A percentile compares a stretch with the other conserved stretches of the same genome.
These are phyloP conservation scores for Rhizoglyphus robini DNA, from an alignment of 1,140 invertebrate species.

Conservation along the genomic window DNA sequence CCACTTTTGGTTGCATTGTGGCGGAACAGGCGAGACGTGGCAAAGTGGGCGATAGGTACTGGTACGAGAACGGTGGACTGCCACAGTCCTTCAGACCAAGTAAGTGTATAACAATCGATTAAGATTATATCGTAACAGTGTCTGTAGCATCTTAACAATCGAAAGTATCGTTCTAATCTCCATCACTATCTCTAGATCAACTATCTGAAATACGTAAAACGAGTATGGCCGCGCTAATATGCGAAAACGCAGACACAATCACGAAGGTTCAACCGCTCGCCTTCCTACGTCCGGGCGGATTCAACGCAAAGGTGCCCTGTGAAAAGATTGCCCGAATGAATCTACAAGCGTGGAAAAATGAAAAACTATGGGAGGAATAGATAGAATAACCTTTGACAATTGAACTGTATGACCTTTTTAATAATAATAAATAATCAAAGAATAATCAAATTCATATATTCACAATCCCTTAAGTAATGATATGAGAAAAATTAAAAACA, in stretches of 20 bases:
- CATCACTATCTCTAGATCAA: constrained; percentile 40
- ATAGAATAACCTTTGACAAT: neutral
- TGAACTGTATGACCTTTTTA: too few species aligned
- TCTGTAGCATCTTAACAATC: neutral
- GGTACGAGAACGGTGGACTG: constrained; percentile 32
- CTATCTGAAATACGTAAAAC: constrained; percentile 76
- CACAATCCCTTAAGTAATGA: too few species aligned
- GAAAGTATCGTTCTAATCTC: neutral
- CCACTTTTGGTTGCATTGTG: constrained; percentile 90
- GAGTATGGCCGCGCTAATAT: constrained; percentile 74
- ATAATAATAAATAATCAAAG: too few species aligned
- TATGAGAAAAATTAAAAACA: too few species aligned
- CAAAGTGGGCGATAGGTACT: constrained; percentile 44
- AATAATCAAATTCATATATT: too few species aligned
- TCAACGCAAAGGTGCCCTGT: constrained; percentile 16
- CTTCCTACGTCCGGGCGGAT: constrained; percentile 6
- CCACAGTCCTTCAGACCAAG: constrained; percentile 25
- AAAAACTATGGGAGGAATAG: constrained; percentile 13
- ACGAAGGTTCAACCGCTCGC: constrained; percentile 18
- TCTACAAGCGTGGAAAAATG: constrained; percentile 16
- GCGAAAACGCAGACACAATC: constrained; percentile 67
- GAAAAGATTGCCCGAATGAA: constrained; percentile 13
- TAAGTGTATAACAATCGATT: constrained; percentile 14
- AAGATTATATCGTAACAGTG: neutral
- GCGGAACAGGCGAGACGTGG: constrained; percentile 80